A percentile compares a stretch with the other conserved stretches of the same genome.
These are phyloP conservation scores for Muscicapa comitata DNA, from an alignment of 2,797 vertebrate species.

Conservation along the genomic window DNA sequence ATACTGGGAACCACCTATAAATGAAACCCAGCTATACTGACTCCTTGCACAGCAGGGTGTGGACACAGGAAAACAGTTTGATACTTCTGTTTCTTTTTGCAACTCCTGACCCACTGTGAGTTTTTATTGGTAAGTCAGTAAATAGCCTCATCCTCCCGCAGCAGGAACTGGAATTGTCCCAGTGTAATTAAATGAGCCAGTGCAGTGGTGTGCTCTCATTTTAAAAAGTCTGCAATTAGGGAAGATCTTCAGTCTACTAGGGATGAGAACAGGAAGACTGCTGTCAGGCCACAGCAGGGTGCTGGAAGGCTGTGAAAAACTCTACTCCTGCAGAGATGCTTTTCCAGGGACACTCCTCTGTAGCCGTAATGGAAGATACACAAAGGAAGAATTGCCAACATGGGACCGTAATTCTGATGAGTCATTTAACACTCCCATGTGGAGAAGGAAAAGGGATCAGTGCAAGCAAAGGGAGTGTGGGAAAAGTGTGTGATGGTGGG, in stretches of 20 bases:
- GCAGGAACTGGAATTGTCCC: conserved; percentile 11
- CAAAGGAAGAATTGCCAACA: neutral
- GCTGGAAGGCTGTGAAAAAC: neutral
- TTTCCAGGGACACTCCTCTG: neutral
- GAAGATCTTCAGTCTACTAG: neutral
- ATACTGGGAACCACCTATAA: neutral
- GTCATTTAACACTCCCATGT: neutral
- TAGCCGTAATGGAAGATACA: neutral
- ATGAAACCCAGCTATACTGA: neutral
- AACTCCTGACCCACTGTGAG: neutral
- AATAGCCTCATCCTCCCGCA: neutral
- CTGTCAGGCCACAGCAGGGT: neutral
- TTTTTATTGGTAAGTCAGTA: conserved; percentile 7
- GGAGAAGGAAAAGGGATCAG: neutral
- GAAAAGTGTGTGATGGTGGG: neutral
- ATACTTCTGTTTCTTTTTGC: neutral
- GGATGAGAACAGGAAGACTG: neutral
- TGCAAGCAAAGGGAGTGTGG: neutral
- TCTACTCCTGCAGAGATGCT: neutral
- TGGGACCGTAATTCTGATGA: neutral
- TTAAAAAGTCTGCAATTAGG: neutral
- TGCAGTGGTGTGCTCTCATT: neutral
- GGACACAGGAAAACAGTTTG: neutral
- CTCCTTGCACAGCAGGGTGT: neutral
- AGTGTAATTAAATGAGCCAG: neutral